Evolutionary conservation across 1,140 invertebrate genomes (phyloP).

Genomic region (Metaphire vulgaris): DNA sequence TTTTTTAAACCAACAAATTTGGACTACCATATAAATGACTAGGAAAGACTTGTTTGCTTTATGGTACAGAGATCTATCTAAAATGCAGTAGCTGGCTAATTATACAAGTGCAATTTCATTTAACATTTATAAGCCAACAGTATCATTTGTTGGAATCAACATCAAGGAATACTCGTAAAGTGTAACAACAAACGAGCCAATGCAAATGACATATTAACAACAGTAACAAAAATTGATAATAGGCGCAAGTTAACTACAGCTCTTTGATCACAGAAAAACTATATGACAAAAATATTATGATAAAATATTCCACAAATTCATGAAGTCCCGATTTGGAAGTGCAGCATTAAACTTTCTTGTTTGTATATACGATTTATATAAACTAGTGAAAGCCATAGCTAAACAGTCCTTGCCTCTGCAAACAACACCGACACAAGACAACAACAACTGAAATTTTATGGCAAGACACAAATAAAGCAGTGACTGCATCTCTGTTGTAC

Average conservation of each 20-base stretch:
- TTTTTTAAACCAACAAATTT: background rate
- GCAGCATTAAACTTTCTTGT: too few relatives aligned
- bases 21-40: background rate
- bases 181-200: background rate
- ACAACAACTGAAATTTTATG: background rate
- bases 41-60: background rate
- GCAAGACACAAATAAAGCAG: slow-evolving; percentile 1
- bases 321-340: too few relatives aligned
- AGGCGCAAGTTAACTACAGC: background rate
- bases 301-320: too few relatives aligned
- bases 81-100: background rate
- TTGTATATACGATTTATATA: too few relatives aligned
- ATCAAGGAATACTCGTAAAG: background rate
- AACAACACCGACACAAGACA: background rate
- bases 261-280: background rate
- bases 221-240: background rate
- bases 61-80: background rate
- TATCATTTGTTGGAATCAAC: background rate
- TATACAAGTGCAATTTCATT: background rate
- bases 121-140: background rate
- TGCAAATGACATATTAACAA: background rate
- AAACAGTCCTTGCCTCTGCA: background rate
- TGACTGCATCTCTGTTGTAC: background rate
- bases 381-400: background rate
- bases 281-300: too few relatives aligned